Conservation (phyloP, 1,140 invertebrate genomes). For the Amphibalanus amphitrite region DNA sequence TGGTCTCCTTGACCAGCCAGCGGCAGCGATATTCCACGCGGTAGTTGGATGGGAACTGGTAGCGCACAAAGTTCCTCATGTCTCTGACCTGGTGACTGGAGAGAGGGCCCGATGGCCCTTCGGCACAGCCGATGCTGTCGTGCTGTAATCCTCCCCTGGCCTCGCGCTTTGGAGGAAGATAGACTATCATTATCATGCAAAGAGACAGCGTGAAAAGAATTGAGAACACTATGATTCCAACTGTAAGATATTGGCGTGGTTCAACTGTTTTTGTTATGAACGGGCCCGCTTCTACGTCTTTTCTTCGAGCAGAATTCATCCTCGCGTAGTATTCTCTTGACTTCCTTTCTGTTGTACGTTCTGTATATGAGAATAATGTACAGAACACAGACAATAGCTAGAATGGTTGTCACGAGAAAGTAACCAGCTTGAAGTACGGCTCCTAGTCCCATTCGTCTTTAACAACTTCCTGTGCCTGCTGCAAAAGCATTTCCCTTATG, state of each 20-base stretch:
- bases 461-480: too few species aligned
- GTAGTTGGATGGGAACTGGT: neutral
- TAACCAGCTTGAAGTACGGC: neutral
- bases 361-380: neutral
- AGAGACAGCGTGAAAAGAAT: neutral
- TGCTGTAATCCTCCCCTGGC: neutral
- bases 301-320: neutral
- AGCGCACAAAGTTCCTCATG: neutral
- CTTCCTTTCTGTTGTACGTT: neutral
- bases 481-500: too few species aligned
- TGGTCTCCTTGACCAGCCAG: neutral
- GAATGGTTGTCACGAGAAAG: neutral
- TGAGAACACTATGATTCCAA: neutral
- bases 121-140: neutral
- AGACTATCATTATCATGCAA: neutral
- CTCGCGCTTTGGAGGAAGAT: neutral
- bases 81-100: neutral
- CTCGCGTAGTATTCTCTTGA: neutral
- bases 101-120: neutral
- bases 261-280: neutral
- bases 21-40: neutral
- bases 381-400: neutral
- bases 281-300: neutral
- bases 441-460: neutral
- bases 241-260: neutral